Percentiles rank a stretch among this genome's conserved stretches.
phyloP scores from a whole-genome alignment of 1,140 invertebrate genomes.

The Nasonia vitripennis region DNA sequence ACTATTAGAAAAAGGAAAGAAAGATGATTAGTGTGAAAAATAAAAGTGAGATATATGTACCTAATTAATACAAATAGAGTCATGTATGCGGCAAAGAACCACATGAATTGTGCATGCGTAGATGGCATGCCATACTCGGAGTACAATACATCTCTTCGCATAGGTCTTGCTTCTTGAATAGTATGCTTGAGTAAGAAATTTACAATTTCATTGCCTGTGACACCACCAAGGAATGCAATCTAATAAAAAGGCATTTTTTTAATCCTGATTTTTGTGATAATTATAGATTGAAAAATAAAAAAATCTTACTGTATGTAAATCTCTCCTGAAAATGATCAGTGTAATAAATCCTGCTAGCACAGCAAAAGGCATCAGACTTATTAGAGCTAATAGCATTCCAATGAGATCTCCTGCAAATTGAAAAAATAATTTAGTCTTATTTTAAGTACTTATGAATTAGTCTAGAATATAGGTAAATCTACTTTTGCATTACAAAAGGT shows the following conservation, averaged over 20 bases:
- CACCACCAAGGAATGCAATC: constrained; percentile 91
- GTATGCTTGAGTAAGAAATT: constrained; percentile 90
- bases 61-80: constrained; percentile 91
- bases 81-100: constrained; percentile 93
- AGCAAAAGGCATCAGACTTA: constrained; percentile 89
- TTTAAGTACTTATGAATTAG: not conserved
- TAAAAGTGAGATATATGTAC: constrained; percentile 72
- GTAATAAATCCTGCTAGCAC: constrained; percentile 88
- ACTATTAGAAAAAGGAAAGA: constrained; percentile 16
- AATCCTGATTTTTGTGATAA: not conserved
- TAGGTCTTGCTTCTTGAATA: constrained; percentile 87
- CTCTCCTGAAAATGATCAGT: constrained; percentile 90
- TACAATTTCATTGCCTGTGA: constrained; percentile 85
- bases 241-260: constrained; percentile 65
- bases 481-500: not conserved
- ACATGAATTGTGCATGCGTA: constrained; percentile 93
- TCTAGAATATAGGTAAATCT: too few species aligned
- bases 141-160: constrained; percentile 80
- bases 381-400: constrained; percentile 78
- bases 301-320: constrained; percentile 90
- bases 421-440: not conserved
- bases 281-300: constrained; percentile 42
- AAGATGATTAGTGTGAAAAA: constrained; percentile 15
- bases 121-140: constrained; percentile 97
- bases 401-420: constrained; percentile 61